Base-by-base conservation (phyloP, 30 jellyfish, hydroid and myxozoan genomes). In the Pelagia noctiluca region DNA sequence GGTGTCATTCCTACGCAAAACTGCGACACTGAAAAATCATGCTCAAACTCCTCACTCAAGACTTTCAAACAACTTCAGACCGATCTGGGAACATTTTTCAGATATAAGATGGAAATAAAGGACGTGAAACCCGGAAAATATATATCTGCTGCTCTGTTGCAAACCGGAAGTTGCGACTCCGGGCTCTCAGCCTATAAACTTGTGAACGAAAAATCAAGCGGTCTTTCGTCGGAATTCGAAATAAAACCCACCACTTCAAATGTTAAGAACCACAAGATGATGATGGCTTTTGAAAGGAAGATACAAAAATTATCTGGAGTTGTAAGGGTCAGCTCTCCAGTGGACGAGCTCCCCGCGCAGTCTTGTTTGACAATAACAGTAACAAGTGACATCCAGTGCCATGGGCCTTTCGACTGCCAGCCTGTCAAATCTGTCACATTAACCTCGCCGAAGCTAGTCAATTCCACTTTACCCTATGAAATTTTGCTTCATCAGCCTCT, bases 361-460 rank as follows among this genome's bases (percentile, higher is more conserved):
- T 63, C 89, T 8, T 79, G 89, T 42, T 25, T 79, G 72, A 50
- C 12, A 32, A 16, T 79, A 23, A 35, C 76, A 57, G 30, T 79
- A 22, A 62, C 80, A 75, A 4, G 13, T 5, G 82, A 63, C 46
- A 47, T 19, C 0, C 21, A 1, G 1, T 79, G 89, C 46, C 89
- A 79, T 79, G 89, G 82, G 0, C 81, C 81, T 30, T 7, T 18
- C 33, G 78, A 24, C 26, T 79, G 89, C 26, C 23, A 19, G 19
- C 74, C 81, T 19, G 35, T 38, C 0, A 68, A 34, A 13, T 29
- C 26, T 1, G 23, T 46, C 1, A 63, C 23, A 24, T 2, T 12
- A 2, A 23, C 19, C 1, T 1, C 34, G 21, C 60, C 60, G 37
- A 47, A 21, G 37, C 8, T 35, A 19, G 35, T 54, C 22, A 52